A percentile compares a stretch with the other conserved stretches of the same genome.
Evolutionary conservation across 2,113 vertebrate species (phyloP).

Genomic region (Anolis carolinensis): DNA sequence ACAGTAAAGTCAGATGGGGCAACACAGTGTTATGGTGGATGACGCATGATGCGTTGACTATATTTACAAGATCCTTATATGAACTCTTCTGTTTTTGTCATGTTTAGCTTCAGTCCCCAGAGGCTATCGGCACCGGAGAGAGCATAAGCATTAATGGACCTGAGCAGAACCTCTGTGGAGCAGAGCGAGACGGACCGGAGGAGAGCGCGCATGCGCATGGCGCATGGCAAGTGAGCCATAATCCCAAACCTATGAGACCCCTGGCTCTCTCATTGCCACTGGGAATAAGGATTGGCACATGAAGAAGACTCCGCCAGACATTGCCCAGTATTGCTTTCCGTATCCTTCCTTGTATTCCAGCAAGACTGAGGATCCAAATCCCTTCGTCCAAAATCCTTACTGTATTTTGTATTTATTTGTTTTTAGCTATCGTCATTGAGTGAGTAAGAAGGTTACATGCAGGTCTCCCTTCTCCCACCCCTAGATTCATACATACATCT

Average conservation of each 20-base stretch:
- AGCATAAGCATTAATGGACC: background rate
- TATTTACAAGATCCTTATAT: too few species aligned
- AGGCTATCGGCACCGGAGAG: conserved; percentile 33
- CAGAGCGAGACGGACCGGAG: conserved; percentile 18
- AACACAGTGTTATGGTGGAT: too few species aligned
- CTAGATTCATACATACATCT: too few species aligned
- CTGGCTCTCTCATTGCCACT: background rate
- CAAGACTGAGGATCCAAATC: background rate
- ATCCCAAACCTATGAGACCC: background rate
- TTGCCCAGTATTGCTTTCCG: background rate
- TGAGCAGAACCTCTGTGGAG: background rate
- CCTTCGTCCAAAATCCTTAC: conserved; percentile 37
- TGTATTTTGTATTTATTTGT: conserved; percentile 60
- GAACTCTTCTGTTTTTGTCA: too few species aligned
- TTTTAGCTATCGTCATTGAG: background rate
- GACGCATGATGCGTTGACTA: too few species aligned
- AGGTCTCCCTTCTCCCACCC: too few species aligned
- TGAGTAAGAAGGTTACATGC: background rate
- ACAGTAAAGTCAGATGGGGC: too few species aligned
- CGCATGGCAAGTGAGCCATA: background rate
- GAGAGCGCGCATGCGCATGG: background rate
- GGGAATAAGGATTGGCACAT: background rate
- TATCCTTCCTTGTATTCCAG: background rate
- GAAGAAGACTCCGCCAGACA: background rate
- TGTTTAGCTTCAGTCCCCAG: conserved; percentile 49